Percentiles rank a stretch among this genome's conserved stretches.
Evolutionary conservation across 2,888 invertebrate species (phyloP).

Genomic region (Meghimatium bilineatum): DNA sequence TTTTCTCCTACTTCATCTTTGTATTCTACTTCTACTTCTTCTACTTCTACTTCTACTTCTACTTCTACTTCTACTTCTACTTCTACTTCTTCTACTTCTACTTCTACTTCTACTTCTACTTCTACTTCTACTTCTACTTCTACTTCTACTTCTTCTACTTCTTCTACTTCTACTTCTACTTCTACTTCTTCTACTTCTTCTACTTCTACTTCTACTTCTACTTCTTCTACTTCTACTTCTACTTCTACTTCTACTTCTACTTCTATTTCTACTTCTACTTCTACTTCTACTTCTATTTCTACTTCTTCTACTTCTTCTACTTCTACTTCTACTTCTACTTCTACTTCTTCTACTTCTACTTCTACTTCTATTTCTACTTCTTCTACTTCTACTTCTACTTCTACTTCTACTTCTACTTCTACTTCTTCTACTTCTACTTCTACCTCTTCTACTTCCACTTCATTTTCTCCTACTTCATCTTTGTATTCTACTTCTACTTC

Average conservation of each 20-base stretch:
- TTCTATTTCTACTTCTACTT: too few species aligned
- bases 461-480: neutral
- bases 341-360: conserved; percentile 17
- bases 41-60: conserved; percentile 1
- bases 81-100: neutral
- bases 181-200: neutral
- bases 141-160: neutral
- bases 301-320: conserved; percentile 20
- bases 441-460: neutral
- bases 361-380: too few species aligned
- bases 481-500: too few species aligned
- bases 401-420: neutral
- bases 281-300: too few species aligned
- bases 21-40: neutral
- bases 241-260: neutral
- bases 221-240: neutral
- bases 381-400: conserved; percentile 11
- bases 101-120: neutral
- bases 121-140: neutral
- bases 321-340: conserved; percentile 17
- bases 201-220: neutral
- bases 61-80: neutral
- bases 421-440: conserved; percentile 4
- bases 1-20: neutral
- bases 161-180: neutral